A percentile compares a stretch with the other conserved stretches of the same genome.
Evolutionary conservation across 2,113 vertebrate genomes (phyloP).

Genomic region (Lanius collurio): DNA sequence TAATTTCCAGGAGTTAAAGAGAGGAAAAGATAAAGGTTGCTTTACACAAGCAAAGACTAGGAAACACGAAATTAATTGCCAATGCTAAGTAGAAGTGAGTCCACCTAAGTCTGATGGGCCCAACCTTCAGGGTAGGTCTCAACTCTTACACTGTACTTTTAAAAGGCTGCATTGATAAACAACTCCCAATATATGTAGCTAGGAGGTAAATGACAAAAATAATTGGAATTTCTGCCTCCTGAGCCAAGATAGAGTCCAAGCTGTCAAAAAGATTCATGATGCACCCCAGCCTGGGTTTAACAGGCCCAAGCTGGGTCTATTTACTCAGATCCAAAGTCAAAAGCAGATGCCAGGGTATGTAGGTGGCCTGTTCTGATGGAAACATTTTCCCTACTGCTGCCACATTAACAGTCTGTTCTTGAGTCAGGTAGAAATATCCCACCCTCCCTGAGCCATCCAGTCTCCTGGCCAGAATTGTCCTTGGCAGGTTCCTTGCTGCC

Average conservation of each 20-base stretch:
- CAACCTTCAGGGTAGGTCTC: neutral
- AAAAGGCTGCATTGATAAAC: neutral
- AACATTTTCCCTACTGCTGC: neutral
- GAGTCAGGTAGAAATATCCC: neutral
- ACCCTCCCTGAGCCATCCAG: neutral
- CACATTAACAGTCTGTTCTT: neutral
- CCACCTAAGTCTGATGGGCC: neutral
- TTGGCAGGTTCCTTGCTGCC: neutral
- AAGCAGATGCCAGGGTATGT: neutral
- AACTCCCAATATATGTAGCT: neutral
- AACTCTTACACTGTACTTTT: neutral
- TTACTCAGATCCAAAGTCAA: neutral
- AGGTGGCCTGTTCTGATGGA: neutral
- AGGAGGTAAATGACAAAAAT: neutral
- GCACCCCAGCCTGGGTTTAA: neutral
- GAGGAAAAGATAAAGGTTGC: neutral
- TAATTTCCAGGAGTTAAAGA: slow-evolving; percentile 62
- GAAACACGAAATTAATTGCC: neutral
- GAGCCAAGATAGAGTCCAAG: neutral
- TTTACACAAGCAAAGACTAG: neutral
- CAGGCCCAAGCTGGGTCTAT: neutral
- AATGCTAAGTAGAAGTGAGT: neutral
- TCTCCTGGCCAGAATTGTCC: neutral
- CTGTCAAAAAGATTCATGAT: neutral
- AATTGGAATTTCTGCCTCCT: neutral